Base-by-base conservation (phyloP, 2,113 vertebrate genomes). In the Bombycilla garrulus region DNA sequence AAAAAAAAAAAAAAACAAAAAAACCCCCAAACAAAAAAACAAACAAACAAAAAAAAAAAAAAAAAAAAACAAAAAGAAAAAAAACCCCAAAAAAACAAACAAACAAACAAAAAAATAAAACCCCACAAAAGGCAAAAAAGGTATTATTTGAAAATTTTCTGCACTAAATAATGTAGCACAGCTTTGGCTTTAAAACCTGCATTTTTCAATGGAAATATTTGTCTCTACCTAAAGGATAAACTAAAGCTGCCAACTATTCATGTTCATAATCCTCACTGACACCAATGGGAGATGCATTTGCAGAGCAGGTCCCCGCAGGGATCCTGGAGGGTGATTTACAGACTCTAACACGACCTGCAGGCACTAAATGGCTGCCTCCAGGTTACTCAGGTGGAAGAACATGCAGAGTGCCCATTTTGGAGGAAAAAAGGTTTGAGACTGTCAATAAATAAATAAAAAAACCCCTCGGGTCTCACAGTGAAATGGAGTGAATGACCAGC, bases 401-500 rank as follows among this genome's bases (percentile, higher is more conserved):
- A 82, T 1, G 3, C n/a, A 67, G 35, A 47, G 45, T 28, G 42
- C 66, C 51, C 42, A 20, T n/a, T 45, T 84, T 0, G 33, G 31
- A n/a, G 33, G 18, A 23, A 56, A 53, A 88, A 71, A 56, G 6
- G 22, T 62, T 56, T 71, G 57, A 91, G 58, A 35, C 6, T 26
- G 45, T 80, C 73, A 95, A 57, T 65, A 81, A 82, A 90, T 48
- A 93, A 58, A n/a, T n/a, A n/a, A 88, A 56, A 78, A 65, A 14
- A 45, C 1, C 81, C 81, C 85, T 54, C 0, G 0, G 42, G 70
- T 80, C 28, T 69, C 38, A 23, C 31, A 12, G 18, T 80, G 85
- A 92, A 95, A 90, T 66, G 50, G 92, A 96, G 93, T 77, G 89
- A 88, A 95, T 91, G 74, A 85, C 20, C 57, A 65, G 54, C 19